Evolutionary conservation across 2,888 invertebrate genomes (phyloP).

Genomic region (Platynereis dumerilii): DNA sequence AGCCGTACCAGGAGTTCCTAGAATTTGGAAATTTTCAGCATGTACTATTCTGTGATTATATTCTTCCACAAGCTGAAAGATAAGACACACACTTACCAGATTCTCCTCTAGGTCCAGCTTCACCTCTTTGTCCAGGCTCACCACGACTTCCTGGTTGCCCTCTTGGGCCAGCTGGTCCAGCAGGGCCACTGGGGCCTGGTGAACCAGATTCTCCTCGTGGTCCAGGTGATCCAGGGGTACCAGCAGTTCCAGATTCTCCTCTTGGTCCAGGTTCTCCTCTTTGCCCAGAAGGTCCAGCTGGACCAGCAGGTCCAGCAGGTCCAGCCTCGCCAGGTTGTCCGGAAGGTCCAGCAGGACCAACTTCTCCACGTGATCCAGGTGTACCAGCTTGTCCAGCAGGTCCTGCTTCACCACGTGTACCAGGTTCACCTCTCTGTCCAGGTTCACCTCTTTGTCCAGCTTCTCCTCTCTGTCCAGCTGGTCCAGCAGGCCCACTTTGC

Average conservation of each 20-base stretch:
- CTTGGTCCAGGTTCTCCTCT: slow-evolving; percentile 17
- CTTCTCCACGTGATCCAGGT: slow-evolving; percentile 27
- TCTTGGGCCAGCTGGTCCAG: slow-evolving; percentile 26
- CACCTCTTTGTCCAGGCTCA: slow-evolving; percentile 13
- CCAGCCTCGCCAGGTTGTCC: slow-evolving; percentile 34
- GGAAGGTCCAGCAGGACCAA: slow-evolving; percentile 37
- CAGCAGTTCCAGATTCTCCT: slow-evolving; percentile 12
- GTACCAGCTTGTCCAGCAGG: slow-evolving; percentile 16
- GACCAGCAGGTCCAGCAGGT: slow-evolving; percentile 27
- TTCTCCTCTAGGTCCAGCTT: slow-evolving; percentile 20
- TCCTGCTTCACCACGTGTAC: slow-evolving; percentile 5
- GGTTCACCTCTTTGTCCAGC: slow-evolving; percentile 21
- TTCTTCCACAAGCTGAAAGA: neutral
- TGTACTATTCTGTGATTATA: neutral
- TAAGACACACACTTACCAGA: neutral
- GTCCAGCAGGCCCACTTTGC: slow-evolving; percentile 24
- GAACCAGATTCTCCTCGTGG: slow-evolving; percentile 17
- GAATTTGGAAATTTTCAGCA: neutral
- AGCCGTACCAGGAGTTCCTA: slow-evolving; percentile 9
- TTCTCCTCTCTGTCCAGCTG: slow-evolving; percentile 4
- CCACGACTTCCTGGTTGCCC: slow-evolving; percentile 17
- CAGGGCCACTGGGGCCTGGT: slow-evolving; percentile 25
- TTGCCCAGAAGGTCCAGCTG: slow-evolving; percentile 14
- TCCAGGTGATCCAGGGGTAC: slow-evolving; percentile 18
- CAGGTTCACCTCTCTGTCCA: slow-evolving; percentile 11